phyloP scores from a whole-genome alignment of 1,140 invertebrate genomes.

The Doryteuthis pealeii region DNA sequence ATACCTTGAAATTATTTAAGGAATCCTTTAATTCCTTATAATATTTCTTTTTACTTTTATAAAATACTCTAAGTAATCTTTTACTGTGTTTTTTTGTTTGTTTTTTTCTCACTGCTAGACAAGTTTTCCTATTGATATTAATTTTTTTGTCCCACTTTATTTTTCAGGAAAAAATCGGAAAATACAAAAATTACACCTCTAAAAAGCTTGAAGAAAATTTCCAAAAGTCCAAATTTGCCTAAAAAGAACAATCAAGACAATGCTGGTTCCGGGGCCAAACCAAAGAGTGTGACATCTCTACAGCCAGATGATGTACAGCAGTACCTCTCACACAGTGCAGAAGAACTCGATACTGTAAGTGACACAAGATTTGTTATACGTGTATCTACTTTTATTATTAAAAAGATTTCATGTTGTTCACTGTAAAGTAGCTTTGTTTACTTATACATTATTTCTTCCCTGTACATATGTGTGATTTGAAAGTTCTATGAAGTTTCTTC shows the following conservation, averaged over 20 bases:
- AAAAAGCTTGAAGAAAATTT: constrained; percentile 46
- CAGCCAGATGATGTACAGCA: constrained; percentile 31
- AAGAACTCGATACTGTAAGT: constrained; percentile 50
- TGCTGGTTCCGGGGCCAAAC: constrained; percentile 26
- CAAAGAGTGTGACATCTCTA: constrained; percentile 33
- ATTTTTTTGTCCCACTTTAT: constrained; percentile 27
- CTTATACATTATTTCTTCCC: too few species aligned
- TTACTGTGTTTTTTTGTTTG: too few species aligned
- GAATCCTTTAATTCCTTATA: too few species aligned
- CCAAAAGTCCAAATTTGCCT: constrained; percentile 46
- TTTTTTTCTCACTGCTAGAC: constrained; percentile 29
- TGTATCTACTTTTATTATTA: too few species aligned
- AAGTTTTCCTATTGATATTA: constrained; percentile 35
- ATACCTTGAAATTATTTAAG: too few species aligned
- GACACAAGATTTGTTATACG: constrained; percentile 15
- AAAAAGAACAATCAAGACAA: constrained; percentile 33
- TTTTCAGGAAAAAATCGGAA: constrained; percentile 49
- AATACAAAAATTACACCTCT: constrained; percentile 32
- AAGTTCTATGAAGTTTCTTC: too few species aligned
- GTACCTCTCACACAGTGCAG: constrained; percentile 41
- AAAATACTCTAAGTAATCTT: too few species aligned
- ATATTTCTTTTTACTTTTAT: too few species aligned
- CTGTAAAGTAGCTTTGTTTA: too few species aligned
- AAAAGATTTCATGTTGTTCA: too few species aligned
- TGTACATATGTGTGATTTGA: too few species aligned